Evolutionary conservation across 2,113 vertebrate genomes (phyloP).

Genomic region (Larimichthys crocea): DNA sequence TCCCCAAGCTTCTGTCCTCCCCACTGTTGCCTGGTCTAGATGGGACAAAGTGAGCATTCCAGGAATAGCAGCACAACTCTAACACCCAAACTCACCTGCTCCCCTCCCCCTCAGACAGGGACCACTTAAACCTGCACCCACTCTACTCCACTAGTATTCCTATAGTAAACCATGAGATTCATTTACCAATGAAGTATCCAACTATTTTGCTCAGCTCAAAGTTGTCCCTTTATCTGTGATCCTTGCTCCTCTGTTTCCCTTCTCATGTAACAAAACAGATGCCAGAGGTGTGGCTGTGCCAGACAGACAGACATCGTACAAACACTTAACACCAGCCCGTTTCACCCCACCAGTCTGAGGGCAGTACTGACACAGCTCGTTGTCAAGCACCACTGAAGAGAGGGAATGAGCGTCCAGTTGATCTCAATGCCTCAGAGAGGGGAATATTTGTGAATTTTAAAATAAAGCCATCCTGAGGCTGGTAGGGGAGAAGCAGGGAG

Average conservation of each 20-base stretch:
- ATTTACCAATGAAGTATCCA: constrained; percentile 38
- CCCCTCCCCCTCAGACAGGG: constrained; percentile 11
- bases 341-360: constrained; percentile 43
- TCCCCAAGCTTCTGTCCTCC: constrained; percentile 54
- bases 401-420: constrained; percentile 59
- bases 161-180: constrained; percentile 23
- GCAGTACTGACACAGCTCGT: constrained; percentile 50
- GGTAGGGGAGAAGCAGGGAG: constrained; percentile 67
- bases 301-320: constrained; percentile 47
- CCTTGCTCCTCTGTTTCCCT: constrained; percentile 23
- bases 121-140: constrained; percentile 3
- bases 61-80: constrained; percentile 73
- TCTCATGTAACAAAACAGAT: constrained; percentile 41
- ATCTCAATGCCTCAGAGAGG: constrained; percentile 60
- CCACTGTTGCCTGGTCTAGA: constrained; percentile 62
- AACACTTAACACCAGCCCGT: constrained; percentile 42
- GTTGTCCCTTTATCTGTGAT: constrained; percentile 36
- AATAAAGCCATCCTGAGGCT: constrained; percentile 79
- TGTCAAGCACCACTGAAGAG: constrained; percentile 51
- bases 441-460: constrained; percentile 80
- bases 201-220: constrained; percentile 13
- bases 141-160: constrained; percentile 27
- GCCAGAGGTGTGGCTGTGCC: constrained; percentile 31
- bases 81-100: constrained; percentile 44
- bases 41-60: constrained; percentile 77